Base-by-base conservation (phyloP, 2,888 invertebrate genomes). In the Epistrophe grossulariae region DNA sequence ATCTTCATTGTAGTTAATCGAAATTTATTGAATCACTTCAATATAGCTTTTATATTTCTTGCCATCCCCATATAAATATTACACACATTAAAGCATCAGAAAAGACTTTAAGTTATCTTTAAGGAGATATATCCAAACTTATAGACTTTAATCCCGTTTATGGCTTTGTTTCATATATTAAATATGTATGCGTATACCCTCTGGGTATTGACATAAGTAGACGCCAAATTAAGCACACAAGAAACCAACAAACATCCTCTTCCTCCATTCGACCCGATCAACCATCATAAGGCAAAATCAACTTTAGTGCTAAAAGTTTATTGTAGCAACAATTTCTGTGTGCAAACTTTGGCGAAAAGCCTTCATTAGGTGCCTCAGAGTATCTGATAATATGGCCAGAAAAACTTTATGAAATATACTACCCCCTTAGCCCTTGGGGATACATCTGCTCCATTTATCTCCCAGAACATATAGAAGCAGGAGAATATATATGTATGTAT, bases 371-470 rank as follows among this genome's bases (percentile, higher is more conserved):
- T 45, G 71, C 84, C 64, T 72, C 55, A 77, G 72, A 77, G 84
- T 84, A 72, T 62, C 70, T 38, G 59, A 68, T 84, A 77, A 77
- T 72, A 80, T 80, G 31, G 43, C 80, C 66, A 68, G n/a, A n/a
- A 68, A 55, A 80, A 77, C 66, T 68, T 76, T 76, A 64, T 57
- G 57, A 71, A 71, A 78, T 43, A 35, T 24, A 4, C 5, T 6
- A 52, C 8, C 68, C n/a, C 13, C 6, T 9, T 24, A 70, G n/a
- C 55, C 52, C 55, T 40, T 28, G 13, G 55, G 50, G 70, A 50
- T 52, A 55, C 70, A 70, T 70, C 48, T 55, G 55, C 55, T 55
- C n/a, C 35, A 55, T 70, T 70, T 70, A 52, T 70, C 55, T 55
- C 70, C 50, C 13, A 11, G 11, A 17, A 1, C 17, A 60, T n/a